A percentile compares a stretch with the other conserved stretches of the same genome.
Conservation (phyloP, 2,797 vertebrate genomes). For the Coccyzus lansbergi region DNA sequence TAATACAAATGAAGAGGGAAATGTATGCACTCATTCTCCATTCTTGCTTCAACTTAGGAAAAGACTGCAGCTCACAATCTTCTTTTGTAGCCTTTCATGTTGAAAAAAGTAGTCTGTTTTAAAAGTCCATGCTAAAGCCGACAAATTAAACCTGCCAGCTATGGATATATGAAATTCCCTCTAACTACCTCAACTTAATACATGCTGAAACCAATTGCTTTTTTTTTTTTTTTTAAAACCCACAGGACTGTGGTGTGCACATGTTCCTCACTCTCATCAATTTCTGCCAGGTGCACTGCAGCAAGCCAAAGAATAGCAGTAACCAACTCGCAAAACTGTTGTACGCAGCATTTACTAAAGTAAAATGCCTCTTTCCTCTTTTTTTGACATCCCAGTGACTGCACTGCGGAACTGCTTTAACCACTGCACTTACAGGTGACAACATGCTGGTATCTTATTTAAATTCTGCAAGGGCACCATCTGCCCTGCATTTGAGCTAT, state of each 20-base stretch:
- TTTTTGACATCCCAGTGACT: neutral
- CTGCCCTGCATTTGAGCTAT: neutral
- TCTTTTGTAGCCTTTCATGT: neutral
- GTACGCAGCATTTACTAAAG: neutral
- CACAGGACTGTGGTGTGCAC: neutral
- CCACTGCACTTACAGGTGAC: neutral
- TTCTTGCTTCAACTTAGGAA: neutral
- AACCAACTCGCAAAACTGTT: neutral
- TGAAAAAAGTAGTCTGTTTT: neutral
- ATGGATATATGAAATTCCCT: neutral
- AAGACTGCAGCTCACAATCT: neutral
- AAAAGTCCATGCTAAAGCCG: neutral
- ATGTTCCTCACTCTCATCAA: neutral
- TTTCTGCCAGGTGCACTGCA: neutral
- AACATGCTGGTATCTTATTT: neutral
- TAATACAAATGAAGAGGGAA: neutral
- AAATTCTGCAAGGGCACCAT: neutral
- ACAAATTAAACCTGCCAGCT: constrained; percentile 11
- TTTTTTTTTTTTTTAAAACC: neutral
- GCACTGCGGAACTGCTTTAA: constrained; percentile 2
- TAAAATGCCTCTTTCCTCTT: neutral
- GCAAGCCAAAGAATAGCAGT: neutral
- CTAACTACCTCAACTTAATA: neutral
- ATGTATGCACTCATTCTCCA: neutral
- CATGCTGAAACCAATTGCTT: neutral